Evolutionary conservation across 2,113 vertebrate genomes (phyloP).

Genomic region (Phaethon lepturus): DNA sequence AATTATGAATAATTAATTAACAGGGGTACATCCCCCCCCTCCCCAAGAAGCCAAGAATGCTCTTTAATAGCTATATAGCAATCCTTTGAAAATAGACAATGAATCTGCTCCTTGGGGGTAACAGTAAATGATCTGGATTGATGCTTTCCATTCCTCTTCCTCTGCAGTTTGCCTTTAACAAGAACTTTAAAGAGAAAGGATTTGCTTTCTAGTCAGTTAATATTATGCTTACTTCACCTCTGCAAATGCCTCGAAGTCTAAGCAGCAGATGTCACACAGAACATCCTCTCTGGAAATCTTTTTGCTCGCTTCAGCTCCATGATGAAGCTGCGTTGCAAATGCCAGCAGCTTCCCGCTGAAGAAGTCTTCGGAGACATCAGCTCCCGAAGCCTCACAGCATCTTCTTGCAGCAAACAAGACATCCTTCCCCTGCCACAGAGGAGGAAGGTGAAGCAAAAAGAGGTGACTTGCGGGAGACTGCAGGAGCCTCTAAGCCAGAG

Average conservation of each 20-base stretch:
- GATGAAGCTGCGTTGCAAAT: background rate
- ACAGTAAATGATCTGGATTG: conserved; percentile 17
- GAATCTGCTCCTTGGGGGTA: conserved; percentile 27
- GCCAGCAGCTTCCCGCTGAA: background rate
- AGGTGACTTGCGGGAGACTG: background rate
- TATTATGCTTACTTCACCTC: conserved; percentile 12
- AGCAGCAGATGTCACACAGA: background rate
- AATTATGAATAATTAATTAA: conserved; percentile 61
- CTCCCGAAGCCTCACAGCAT: background rate
- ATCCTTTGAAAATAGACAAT: conserved; percentile 26
- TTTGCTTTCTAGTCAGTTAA: conserved; percentile 32
- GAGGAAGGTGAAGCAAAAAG: background rate
- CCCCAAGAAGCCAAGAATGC: background rate
- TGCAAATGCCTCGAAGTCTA: background rate
- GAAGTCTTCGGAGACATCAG: background rate
- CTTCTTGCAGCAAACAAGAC: background rate
- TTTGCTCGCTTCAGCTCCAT: background rate
- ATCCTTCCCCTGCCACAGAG: background rate
- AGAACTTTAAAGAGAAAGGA: conserved; percentile 5
- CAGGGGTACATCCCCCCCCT: background rate
- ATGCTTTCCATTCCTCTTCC: conserved; percentile 43
- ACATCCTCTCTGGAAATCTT: background rate
- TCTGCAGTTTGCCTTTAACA: conserved; percentile 7
- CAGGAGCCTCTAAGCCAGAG: background rate
- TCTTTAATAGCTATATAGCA: conserved; percentile 24